phyloP scores from a whole-genome alignment of 2,888 invertebrate genomes.

The Perithous albicinctus region DNA sequence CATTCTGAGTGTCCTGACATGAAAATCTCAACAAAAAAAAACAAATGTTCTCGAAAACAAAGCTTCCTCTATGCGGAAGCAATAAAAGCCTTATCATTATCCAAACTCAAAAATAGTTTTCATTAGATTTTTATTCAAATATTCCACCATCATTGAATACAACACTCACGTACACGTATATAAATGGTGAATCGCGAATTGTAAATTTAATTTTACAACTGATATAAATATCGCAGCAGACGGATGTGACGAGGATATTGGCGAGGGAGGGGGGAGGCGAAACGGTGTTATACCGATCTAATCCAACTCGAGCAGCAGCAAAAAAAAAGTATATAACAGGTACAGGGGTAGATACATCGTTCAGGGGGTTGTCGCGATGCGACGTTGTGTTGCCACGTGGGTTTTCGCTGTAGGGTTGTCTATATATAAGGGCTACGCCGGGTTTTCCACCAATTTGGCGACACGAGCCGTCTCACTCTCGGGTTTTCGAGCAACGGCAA shows the following conservation, averaged over 20 bases:
- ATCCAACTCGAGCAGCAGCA: constrained; percentile 15
- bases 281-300: constrained; percentile 26
- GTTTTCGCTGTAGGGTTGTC: constrained; percentile 36
- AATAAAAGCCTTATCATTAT: too few relatives aligned
- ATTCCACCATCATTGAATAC: too few relatives aligned
- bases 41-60: too few relatives aligned
- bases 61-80: too few relatives aligned
- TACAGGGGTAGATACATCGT: constrained; percentile 69
- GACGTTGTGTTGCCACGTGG: constrained; percentile 28
- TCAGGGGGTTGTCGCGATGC: constrained; percentile 67
- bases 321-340: neutral
- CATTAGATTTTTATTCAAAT: too few relatives aligned
- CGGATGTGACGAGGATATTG: neutral
- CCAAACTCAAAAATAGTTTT: too few relatives aligned
- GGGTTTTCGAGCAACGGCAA: constrained; percentile 32
- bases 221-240: constrained; percentile 5
- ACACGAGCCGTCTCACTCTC: constrained; percentile 60
- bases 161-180: too few relatives aligned
- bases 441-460: constrained; percentile 75
- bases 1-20: too few relatives aligned
- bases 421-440: too few relatives aligned
- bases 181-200: neutral
- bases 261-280: constrained; percentile 1
- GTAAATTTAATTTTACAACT: constrained; percentile 5
- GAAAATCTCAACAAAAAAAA: too few relatives aligned